Evolutionary conservation across 2,113 vertebrate genomes (phyloP), one percentile per base, ranked within the genome.

Genomic region (Tachuris rubrigastra): DNA sequence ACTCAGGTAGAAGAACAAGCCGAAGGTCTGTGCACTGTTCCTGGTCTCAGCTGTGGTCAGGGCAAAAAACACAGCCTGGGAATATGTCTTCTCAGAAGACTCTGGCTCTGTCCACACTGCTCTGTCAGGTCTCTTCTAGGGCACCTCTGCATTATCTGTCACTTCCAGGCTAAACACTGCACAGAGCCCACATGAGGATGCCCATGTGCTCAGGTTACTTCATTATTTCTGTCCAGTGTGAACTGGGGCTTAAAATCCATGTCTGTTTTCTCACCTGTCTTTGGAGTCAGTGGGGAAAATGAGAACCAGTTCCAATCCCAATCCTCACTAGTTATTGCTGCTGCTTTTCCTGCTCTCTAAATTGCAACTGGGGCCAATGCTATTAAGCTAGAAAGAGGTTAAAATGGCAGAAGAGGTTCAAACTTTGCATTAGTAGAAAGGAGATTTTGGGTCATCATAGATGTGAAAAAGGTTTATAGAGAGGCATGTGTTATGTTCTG

Each of bases 181-280:
- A 4, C 9, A 41, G 30, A 75, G 33, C 15, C 22, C 41, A 30
- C 13, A 18, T 14, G 6, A 27, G 39, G 18, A 41, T 46, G 19
- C 12, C 37, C 35, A 24, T 0, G 0, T 62, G 12, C 14, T 39
- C n/a, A 30, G 5, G 59, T 4, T 2, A 5, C 20, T 79, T 63
- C 3, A 10, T 81, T 82, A 65, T 17, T 56, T 19, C 37, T 83
- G 31, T 5, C 31, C 53, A 37, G 22, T 30, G 20, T 33, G 46
- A 59, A 30, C 41, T 16, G 16, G 19, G 18, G 21, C 44, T 60
- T 87, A 41, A 94, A 85, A 68, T 24, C 7, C 21, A 0, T 12
- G 8, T 7, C 33, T 60, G 14, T 77, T 93, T 92, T 71, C 27
- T 78, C 39, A 37, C 12, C 31, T 41, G 9, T 46, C 25, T 62